A percentile compares a stretch with the other conserved stretches of the same genome.
Evolutionary conservation across 2,113 vertebrate species (phyloP).

Genomic region (Bambusicola thoracicus): DNA sequence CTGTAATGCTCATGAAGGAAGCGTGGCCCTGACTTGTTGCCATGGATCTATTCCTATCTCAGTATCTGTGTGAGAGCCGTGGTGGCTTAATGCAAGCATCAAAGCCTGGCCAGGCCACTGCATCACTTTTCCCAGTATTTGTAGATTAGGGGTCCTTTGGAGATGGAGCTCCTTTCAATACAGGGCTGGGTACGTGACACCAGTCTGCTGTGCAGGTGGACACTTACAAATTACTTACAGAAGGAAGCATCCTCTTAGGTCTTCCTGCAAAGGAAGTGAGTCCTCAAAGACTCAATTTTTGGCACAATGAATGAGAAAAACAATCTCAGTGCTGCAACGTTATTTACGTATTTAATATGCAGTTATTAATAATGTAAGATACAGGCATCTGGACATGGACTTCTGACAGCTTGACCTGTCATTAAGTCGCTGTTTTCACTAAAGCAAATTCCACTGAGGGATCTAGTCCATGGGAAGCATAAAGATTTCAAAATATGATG

Average conservation of each 20-base stretch:
- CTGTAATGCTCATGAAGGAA: neutral
- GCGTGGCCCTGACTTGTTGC: neutral
- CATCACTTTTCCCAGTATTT: neutral
- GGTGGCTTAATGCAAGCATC: neutral
- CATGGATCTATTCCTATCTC: neutral
- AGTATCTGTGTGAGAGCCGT: neutral
- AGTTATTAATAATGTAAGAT: neutral
- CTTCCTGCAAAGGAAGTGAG: neutral
- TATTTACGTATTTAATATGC: neutral
- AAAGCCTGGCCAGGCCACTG: no score
- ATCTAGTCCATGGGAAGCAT: neutral
- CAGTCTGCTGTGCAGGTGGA: rapidly evolving
- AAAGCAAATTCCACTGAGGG: neutral
- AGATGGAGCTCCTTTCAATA: rapidly evolving
- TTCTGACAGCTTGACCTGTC: neutral
- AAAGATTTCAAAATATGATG: neutral
- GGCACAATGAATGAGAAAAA: neutral
- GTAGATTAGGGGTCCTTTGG: neutral
- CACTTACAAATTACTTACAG: neutral
- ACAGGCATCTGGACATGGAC: neutral
- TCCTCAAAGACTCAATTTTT: neutral
- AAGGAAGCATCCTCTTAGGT: neutral
- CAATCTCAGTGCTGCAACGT: neutral
- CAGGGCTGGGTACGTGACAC: rapidly evolving
- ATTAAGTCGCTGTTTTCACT: neutral